Conservation (phyloP, 2,888 invertebrate genomes). For the Plemyria rubiginata region DNA sequence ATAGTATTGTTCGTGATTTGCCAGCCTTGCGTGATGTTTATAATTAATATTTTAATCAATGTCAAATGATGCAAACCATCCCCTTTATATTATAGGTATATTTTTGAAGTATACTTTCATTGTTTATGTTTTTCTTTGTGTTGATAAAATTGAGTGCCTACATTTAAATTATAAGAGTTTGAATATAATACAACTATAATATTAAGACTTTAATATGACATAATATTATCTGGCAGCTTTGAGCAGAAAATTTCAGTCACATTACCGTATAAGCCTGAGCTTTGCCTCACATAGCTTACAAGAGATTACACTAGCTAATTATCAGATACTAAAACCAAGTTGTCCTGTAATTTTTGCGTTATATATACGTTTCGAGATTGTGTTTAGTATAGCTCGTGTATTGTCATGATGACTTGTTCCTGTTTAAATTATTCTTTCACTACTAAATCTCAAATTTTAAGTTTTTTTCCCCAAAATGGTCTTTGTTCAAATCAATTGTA, state of each 20-base stretch:
- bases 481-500: too few species aligned
- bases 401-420: not conserved
- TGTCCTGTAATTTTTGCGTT: not conserved
- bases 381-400: not conserved
- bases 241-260: not conserved
- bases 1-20: constrained; percentile 8
- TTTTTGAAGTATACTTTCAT: not conserved
- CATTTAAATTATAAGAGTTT: not conserved
- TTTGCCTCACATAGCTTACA: not conserved
- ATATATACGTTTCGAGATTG: not conserved
- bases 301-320: not conserved
- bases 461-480: too few species aligned
- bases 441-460: too few species aligned
- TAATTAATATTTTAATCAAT: constrained; percentile 4
- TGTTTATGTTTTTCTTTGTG: constrained; percentile 2
- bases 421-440: not conserved
- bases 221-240: not conserved
- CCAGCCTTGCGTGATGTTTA: constrained; percentile 10
- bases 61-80: not conserved
- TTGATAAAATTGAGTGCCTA: not conserved
- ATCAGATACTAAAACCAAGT: not conserved
- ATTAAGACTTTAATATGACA: not conserved
- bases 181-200: not conserved
- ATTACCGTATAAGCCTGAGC: not conserved
- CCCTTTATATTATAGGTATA: not conserved